Evolutionary conservation across 1,140 invertebrate genomes (phyloP), one percentile per base, ranked within the genome.

Genomic region (Drosophila suzukii): DNA sequence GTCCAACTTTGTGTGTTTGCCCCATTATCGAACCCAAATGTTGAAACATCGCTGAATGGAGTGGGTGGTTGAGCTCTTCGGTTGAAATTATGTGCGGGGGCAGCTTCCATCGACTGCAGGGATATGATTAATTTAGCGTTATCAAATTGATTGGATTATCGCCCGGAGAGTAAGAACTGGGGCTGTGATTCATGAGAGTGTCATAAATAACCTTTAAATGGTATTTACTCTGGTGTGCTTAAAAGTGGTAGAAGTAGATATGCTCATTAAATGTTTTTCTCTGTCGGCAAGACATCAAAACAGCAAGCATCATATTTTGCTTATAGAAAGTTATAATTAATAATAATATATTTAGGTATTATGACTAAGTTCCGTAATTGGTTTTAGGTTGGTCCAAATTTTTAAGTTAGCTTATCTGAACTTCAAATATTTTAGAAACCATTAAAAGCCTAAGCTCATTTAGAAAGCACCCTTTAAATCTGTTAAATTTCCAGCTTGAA

Each of bases 131-230:
- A 76, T 76, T 76, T 66, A 49, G 47, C 61, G 73, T 76, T 67
- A 75, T 75, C 41, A 75, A 76, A 76, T 76, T 76, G 73, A 75
- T 76, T 75, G 49, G 73, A 76, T 75, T 75, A 75, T 46, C 47
- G 60, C 43, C 47, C 46, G n/a, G 15, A 6, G 59, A 11, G 12
- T 2, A 32, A 7, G 27, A 27, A 44, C 39, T 46, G 13, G 17
- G 4, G 8, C 17, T 60, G 54, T 41, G 55, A 72, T 73, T 57
- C 44, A 41, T 41, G 24, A 10, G 30, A 34, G 41, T 41, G 10
- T 3, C n/a, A 46, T 66, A 41, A 49, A 56, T 53, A 44, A 36
- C 10, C 11, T 1, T 4, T 27, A 60, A 61, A 34, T 36, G 30
- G n/a, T 60, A 44, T 44, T 63, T 44, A 60, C 27, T 63, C 60